A percentile compares a stretch with the other conserved stretches of the same genome.
phyloP scores from a whole-genome alignment of 2,113 vertebrate genomes.

The Turdus rufiventris region DNA sequence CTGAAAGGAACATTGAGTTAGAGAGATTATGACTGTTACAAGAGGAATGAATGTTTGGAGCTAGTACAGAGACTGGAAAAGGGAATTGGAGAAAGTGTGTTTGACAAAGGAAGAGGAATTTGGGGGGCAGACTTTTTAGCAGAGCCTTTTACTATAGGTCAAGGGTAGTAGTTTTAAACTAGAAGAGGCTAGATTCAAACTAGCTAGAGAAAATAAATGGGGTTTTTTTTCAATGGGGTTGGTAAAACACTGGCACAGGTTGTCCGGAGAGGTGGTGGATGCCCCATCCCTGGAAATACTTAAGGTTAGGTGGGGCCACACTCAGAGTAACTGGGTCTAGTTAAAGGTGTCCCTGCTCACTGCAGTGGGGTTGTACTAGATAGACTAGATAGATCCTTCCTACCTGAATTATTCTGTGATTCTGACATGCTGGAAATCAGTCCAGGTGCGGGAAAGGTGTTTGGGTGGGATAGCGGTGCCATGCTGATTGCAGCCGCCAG shows the following conservation, averaged over 20 bases:
- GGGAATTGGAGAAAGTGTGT: fast-evolving
- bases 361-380: background rate
- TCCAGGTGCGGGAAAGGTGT: background rate
- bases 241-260: background rate
- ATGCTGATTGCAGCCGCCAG: background rate
- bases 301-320: background rate
- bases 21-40: background rate
- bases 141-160: background rate
- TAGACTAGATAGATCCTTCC: background rate
- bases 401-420: background rate
- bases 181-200: background rate
- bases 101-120: background rate
- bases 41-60: background rate
- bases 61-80: background rate
- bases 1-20: background rate
- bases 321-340: background rate
- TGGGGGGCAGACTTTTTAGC: background rate
- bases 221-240: fast-evolving
- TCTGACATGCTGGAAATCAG: fast-evolving
- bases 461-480: background rate
- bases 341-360: background rate
- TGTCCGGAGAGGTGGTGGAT: background rate
- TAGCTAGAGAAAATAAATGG: background rate
- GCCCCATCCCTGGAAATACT: background rate
- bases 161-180: background rate